A percentile compares a stretch with the other conserved stretches of the same genome.
phyloP scores from a whole-genome alignment of 2,113 vertebrate species.

The Bucco capensis region DNA sequence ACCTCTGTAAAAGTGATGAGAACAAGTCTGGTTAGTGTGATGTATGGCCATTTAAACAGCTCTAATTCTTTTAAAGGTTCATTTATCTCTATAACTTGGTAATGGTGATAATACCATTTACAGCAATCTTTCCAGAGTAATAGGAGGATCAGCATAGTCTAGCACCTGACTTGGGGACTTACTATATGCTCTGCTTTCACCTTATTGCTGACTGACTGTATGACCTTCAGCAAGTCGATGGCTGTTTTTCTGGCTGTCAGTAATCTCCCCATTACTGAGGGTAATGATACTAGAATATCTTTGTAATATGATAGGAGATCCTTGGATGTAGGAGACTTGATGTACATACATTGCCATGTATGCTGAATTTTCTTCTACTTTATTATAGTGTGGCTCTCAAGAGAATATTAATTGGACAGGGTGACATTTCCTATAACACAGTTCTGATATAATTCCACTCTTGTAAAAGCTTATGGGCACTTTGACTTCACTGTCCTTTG shows the following conservation, averaged over 20 bases:
- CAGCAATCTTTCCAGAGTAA: background rate
- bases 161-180: background rate
- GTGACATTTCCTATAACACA: conserved; percentile 15
- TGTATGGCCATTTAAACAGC: background rate
- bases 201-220: background rate
- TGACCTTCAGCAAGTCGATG: background rate
- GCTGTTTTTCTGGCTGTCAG: background rate
- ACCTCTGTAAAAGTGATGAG: background rate
- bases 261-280: background rate
- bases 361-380: background rate
- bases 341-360: background rate
- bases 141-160: background rate
- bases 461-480: conserved; percentile 28
- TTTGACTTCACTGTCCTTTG: conserved; percentile 21
- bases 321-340: background rate
- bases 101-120: background rate
- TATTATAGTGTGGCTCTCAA: background rate
- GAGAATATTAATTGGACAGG: conserved; percentile 1
- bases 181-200: background rate
- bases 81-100: background rate
- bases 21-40: background rate
- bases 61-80: background rate
- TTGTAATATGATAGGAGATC: background rate
- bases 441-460: background rate
- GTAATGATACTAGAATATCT: background rate